These are phyloP conservation scores for Nipponia nippon DNA, from an alignment of 2,113 vertebrate species.

Conservation along the genomic window DNA sequence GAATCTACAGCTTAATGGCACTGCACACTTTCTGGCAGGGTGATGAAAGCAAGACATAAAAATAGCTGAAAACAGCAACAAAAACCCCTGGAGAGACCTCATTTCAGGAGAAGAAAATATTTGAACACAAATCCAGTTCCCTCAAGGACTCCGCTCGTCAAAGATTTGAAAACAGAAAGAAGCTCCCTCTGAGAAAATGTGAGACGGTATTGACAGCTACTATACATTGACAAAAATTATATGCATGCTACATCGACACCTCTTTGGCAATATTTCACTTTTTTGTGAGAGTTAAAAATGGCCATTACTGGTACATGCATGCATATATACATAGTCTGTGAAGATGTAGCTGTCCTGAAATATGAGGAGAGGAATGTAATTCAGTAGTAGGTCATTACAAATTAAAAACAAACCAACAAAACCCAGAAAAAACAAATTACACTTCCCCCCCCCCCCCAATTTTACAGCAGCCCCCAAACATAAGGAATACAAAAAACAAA, in stretches of 20 bases:
- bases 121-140: background rate
- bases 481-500: background rate
- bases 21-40: background rate
- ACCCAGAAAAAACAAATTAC: background rate
- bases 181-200: background rate
- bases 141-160: background rate
- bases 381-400: background rate
- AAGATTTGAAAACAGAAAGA: background rate
- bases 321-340: background rate
- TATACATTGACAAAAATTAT: background rate
- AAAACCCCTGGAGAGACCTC: background rate
- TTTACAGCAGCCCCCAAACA: background rate
- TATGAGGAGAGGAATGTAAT: background rate
- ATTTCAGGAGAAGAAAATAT: background rate
- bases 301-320: background rate
- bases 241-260: background rate
- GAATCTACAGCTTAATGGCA: background rate
- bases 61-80: background rate
- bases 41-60: background rate
- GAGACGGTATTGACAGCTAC: background rate
- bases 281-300: background rate
- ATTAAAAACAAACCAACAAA: background rate
- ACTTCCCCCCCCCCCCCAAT: accelerated
- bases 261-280: background rate
- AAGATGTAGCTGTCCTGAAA: background rate